These are phyloP conservation scores for Speoplatyrhinus poulsoni DNA, from an alignment of 2,113 vertebrate genomes.

Conservation along the genomic window DNA sequence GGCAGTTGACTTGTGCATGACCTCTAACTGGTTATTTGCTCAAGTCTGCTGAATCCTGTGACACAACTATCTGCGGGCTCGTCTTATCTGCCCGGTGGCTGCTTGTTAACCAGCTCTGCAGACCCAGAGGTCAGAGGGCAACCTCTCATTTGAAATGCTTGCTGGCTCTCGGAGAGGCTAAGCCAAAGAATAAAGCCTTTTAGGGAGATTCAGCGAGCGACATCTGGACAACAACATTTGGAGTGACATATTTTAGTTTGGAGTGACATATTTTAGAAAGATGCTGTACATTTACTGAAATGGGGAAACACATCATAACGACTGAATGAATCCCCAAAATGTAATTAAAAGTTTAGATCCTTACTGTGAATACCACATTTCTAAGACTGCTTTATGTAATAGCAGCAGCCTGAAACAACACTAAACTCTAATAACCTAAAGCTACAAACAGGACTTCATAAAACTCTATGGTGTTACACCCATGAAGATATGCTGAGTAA, in stretches of 20 bases:
- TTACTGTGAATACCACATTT: too few relatives aligned
- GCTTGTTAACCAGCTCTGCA: slow-evolving; percentile 53
- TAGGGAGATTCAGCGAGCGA: background rate
- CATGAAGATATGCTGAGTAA: slow-evolving; percentile 23
- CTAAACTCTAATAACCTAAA: background rate
- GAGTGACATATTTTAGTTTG: too few relatives aligned
- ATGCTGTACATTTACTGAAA: background rate
- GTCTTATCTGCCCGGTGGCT: slow-evolving; percentile 58
- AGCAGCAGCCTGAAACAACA: too few relatives aligned
- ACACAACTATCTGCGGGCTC: slow-evolving; percentile 40
- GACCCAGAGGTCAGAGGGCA: slow-evolving; percentile 57
- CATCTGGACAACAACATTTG: background rate
- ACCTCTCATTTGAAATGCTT: slow-evolving; percentile 36
- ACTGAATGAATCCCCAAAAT: too few relatives aligned
- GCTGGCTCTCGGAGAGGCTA: background rate
- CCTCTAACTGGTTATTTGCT: slow-evolving; percentile 32
- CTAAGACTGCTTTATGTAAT: too few relatives aligned
- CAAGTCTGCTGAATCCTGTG: slow-evolving; percentile 26
- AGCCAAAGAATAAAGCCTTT: slow-evolving; percentile 1
- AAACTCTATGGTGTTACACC: slow-evolving; percentile 8
- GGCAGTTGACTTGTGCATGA: slow-evolving; percentile 57
- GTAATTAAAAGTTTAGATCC: too few relatives aligned
- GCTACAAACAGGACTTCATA: background rate
- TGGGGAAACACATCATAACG: background rate
- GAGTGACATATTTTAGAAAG: background rate